Evolutionary conservation across 1,140 invertebrate genomes (phyloP), one percentile per base, ranked within the genome.

Genomic region (Drosophila pectinifera): DNA sequence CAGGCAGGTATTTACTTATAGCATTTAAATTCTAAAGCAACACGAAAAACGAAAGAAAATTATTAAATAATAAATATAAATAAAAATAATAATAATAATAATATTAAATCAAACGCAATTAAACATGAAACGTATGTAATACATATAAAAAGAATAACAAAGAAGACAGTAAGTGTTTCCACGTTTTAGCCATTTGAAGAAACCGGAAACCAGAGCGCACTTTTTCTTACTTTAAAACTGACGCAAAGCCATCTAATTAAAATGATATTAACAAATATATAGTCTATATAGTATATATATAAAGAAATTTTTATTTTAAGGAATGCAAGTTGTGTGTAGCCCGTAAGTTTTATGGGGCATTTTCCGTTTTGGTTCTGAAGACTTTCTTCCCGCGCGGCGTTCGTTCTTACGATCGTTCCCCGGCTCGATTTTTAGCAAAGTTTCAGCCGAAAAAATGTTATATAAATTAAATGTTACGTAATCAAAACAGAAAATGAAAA

Each of bases 1-100:
- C 65, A 63, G 82, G 78, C 78, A 81, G 82, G 70, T 75, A 82
- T 75, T 78, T 76, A 88, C 82, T 80, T 83, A 79, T 80, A 89
- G 83, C 74, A 82, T 75, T 86, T 69, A 89, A 83, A 64, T 58
- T 48, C 46, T 61, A 58, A 65, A 63, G 31, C 54, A 45, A 57
- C 51, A 56, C 43, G 72, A 59, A 55, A 75, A 67, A 28, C 45
- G 42, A 70, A 74, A 80, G 64, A 73, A 48, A 59, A 54, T 22
- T 54, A 61, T 58, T 43, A 43, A 43, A 58, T 59, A 34, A 51
- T 51, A 8, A 31, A 51, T 51, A 31, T 31, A 31, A 53, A 53
- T 31, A 31, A 53, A 20, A 53, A 34, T 1, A 24, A 7, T 3
- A 28, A 48, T 3, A 70, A 70, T 18, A 22, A n/a, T n/a, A n/a